These are phyloP conservation scores for Hyperopisus bebe DNA, from an alignment of 2,113 vertebrate species.

Conservation along the genomic window DNA sequence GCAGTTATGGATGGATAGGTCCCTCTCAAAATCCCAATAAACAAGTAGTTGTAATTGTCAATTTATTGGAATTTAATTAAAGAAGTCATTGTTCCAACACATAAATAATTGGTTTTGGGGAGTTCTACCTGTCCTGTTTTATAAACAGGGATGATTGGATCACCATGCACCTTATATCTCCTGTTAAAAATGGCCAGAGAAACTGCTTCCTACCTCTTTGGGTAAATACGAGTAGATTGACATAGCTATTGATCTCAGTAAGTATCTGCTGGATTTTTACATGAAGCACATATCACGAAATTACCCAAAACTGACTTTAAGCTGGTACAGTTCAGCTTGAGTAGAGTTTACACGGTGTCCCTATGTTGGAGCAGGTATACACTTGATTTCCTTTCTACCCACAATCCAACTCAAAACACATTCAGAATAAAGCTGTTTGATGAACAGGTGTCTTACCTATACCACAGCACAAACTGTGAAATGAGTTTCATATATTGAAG, in stretches of 20 bases:
- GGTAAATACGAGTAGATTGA: neutral
- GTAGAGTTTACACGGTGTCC: neutral
- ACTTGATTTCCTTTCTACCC: neutral
- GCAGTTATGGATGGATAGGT: neutral
- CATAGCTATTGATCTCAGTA: neutral
- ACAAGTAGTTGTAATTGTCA: neutral
- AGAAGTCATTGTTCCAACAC: neutral
- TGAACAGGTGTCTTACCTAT: neutral
- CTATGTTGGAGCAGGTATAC: neutral
- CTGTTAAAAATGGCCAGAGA: neutral
- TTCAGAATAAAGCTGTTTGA: neutral
- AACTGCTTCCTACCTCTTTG: neutral
- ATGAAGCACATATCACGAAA: neutral
- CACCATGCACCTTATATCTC: neutral
- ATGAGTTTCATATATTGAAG: neutral
- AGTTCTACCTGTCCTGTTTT: neutral
- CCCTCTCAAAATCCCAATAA: neutral
- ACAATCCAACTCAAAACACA: neutral
- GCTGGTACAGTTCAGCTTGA: neutral
- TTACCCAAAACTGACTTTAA: neutral
- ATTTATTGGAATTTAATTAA: constrained; percentile 6
- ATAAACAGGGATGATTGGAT: neutral
- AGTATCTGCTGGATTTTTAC: neutral
- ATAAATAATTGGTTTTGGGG: neutral
- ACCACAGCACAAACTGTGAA: neutral